These are phyloP conservation scores for Thumatha senex DNA, from an alignment of 2,888 invertebrate species.

Conservation along the genomic window DNA sequence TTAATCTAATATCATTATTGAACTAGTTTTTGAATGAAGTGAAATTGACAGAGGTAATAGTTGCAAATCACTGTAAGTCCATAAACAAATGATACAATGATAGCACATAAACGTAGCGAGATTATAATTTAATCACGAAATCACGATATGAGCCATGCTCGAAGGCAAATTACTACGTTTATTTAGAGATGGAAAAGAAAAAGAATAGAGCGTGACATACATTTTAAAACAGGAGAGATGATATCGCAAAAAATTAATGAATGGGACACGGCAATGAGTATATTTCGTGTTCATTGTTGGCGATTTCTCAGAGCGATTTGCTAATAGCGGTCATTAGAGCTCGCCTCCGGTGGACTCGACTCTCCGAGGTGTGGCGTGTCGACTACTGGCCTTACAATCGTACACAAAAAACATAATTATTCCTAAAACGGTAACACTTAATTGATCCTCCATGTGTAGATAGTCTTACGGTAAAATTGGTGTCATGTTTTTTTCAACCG, in stretches of 20 bases:
- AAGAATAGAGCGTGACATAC: slow-evolving; percentile 65
- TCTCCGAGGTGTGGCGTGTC: slow-evolving; percentile 59
- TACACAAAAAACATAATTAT: slow-evolving; percentile 74
- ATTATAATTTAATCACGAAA: slow-evolving; percentile 75
- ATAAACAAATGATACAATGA: slow-evolving; percentile 64
- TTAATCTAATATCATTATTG: slow-evolving; percentile 17
- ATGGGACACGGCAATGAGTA: slow-evolving; percentile 70
- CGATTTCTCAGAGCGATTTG: slow-evolving; percentile 76
- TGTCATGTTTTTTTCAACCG: slow-evolving; percentile 55
- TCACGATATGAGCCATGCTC: slow-evolving; percentile 61
- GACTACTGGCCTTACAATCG: slow-evolving; percentile 64
- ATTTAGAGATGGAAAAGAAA: slow-evolving; percentile 53
- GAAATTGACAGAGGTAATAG: slow-evolving; percentile 43
- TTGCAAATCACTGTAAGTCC: slow-evolving; percentile 56
- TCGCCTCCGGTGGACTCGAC: slow-evolving; percentile 58
- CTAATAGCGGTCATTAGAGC: slow-evolving; percentile 73
- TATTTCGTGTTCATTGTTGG: slow-evolving; percentile 78
- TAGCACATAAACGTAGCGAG: slow-evolving; percentile 56
- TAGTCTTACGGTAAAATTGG: slow-evolving; percentile 64
- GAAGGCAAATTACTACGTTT: slow-evolving; percentile 65
- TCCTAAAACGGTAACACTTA: slow-evolving; percentile 75
- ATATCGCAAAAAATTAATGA: slow-evolving; percentile 70
- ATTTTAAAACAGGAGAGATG: slow-evolving; percentile 66
- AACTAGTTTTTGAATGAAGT: slow-evolving; percentile 17
- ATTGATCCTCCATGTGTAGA: slow-evolving; percentile 63